Base-by-base conservation (phyloP, 2,113 vertebrate genomes). In the Oryzias woworae region DNA sequence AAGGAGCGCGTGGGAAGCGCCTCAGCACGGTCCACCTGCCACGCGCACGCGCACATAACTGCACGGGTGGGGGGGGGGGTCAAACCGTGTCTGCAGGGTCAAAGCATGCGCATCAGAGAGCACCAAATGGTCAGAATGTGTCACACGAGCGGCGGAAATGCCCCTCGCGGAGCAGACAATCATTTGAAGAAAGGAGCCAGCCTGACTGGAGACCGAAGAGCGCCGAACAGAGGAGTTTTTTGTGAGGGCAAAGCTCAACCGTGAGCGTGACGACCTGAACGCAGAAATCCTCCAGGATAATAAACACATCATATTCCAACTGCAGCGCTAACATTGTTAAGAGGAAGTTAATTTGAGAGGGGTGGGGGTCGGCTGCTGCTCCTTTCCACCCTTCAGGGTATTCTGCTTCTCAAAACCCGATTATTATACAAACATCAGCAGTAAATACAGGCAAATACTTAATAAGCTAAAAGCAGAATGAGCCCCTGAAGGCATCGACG, bases 11-110 rank as follows among this genome's bases (percentile, higher is more conserved):
- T 86, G 84, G 85, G 80, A 86, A 87, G 82, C 73, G 84, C 80
- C 85, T 87, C 78, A 79, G 78, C 83, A 75, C 75, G 62, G 81
- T 88, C 82, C 90, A 90, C 89, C 90, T 90, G 89, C 87, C 78
- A 62, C 78, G 64, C 66, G 67, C 85, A 58, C 78, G 52, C 67
- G 4, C 41, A 62, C 41, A 28, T 14, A 18, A 6, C 45, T n/a
- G 64, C 31, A 57, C 41, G 43, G n/a, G n/a, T 1, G 20, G 20
- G 1, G 20, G 20, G 20, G 7, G 10, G 74, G 36, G 36, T 36
- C 36, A 36, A 36, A 36, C 36, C 36, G 10, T 2, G 36, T 36
- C 36, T 12, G 36, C 36, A 3, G 36, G 73, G 77, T 71, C 74
- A 83, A 31, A 68, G 16, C 57, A 23, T 66, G 71, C 74, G 77